These are phyloP conservation scores for Corbicula japonica DNA, from an alignment of 2,888 invertebrate species.

Conservation along the genomic window DNA sequence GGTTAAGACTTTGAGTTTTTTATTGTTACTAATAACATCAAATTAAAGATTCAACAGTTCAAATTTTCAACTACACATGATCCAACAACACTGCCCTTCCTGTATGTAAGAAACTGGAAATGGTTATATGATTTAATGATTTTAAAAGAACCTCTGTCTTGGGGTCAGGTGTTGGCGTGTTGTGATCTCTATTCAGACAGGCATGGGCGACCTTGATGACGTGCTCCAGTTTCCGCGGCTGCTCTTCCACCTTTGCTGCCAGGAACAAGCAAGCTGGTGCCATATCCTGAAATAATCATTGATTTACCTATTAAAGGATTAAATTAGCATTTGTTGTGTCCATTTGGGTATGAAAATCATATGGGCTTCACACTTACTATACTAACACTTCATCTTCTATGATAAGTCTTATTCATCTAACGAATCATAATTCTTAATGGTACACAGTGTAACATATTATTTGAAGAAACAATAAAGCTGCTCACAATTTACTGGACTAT, in stretches of 20 bases:
- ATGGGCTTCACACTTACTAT: neutral
- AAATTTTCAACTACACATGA: too few relatives aligned
- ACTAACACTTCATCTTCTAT: neutral
- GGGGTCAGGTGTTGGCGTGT: constrained; percentile 89
- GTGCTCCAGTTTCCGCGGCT: constrained; percentile 98
- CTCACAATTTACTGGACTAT: too few relatives aligned
- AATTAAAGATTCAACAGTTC: too few relatives aligned
- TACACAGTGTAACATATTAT: neutral
- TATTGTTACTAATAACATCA: too few relatives aligned
- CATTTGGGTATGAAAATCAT: too few relatives aligned
- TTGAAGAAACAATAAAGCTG: neutral
- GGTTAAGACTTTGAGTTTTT: too few relatives aligned
- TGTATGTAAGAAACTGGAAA: neutral
- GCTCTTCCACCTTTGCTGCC: constrained; percentile 99
- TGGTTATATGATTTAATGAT: neutral
- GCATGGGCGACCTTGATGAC: constrained; percentile 97
- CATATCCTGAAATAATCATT: constrained; percentile 89
- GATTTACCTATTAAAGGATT: neutral
- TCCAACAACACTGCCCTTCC: too few relatives aligned
- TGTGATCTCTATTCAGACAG: constrained; percentile 91
- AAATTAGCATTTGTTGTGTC: too few relatives aligned
- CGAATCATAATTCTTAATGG: neutral
- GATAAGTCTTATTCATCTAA: neutral
- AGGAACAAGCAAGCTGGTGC: constrained; percentile 98
- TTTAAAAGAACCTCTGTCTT: constrained; percentile 90